Percentiles rank a stretch among this genome's conserved stretches.
phyloP scores from a whole-genome alignment of 2,797 vertebrate species.

The Sebastes flavidus region DNA sequence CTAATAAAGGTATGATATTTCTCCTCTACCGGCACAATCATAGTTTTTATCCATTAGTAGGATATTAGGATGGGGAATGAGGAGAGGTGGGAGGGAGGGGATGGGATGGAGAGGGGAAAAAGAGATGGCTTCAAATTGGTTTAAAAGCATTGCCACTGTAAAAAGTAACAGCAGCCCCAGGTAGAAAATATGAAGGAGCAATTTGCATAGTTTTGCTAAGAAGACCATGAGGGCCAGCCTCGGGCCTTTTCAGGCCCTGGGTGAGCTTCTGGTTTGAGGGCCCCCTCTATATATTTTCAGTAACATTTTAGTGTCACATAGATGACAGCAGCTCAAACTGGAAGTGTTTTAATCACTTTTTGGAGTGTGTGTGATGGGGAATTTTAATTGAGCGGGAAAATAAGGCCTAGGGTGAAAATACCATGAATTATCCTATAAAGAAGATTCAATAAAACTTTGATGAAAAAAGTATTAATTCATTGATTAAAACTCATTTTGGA shows the following conservation, averaged over 20 bases:
- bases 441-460: neutral
- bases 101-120: slow-evolving; percentile 45
- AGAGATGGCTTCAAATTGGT: slow-evolving; percentile 69
- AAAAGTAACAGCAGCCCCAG: slow-evolving; percentile 62
- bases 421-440: neutral
- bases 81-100: slow-evolving; percentile 53
- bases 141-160: slow-evolving; percentile 67
- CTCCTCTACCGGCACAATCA: slow-evolving; percentile 77
- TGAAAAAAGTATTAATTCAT: neutral
- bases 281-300: neutral
- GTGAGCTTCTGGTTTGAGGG: neutral
- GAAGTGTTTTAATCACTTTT: neutral
- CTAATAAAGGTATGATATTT: slow-evolving; percentile 86
- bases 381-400: neutral
- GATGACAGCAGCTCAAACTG: neutral
- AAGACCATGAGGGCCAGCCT: slow-evolving; percentile 15
- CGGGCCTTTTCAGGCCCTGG: neutral
- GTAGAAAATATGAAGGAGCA: slow-evolving; percentile 25
- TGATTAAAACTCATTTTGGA: neutral
- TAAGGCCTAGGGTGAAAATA: neutral
- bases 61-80: slow-evolving; percentile 74
- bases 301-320: slow-evolving; percentile 11
- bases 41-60: slow-evolving; percentile 83
- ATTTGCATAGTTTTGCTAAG: slow-evolving; percentile 45
- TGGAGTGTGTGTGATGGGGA: neutral